Percentiles rank a stretch among this genome's conserved stretches.
Conservation (phyloP, 2,888 invertebrate species). For the Aromia moschata region DNA sequence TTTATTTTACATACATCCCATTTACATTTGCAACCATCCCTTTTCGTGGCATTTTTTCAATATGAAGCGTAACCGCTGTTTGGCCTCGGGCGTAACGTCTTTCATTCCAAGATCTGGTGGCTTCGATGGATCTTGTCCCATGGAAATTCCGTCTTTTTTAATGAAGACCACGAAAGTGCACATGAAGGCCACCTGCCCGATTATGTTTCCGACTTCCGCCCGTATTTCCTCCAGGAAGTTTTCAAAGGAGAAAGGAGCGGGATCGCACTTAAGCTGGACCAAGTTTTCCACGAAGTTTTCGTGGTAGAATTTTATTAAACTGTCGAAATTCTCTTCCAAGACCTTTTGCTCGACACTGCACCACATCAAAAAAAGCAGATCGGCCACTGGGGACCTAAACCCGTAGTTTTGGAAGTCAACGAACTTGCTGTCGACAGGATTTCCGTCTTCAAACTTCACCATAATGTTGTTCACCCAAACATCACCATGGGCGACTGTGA, state of each 20-base stretch:
- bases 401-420: constrained; percentile 68
- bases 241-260: not conserved
- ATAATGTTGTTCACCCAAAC: constrained; percentile 71
- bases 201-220: not conserved
- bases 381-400: constrained; percentile 62
- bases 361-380: constrained; percentile 9
- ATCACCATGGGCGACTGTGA: constrained; percentile 66
- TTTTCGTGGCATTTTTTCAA: not conserved
- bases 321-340: constrained; percentile 4
- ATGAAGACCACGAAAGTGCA: constrained; percentile 6
- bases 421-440: constrained; percentile 58
- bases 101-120: constrained; percentile 11
- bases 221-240: constrained; percentile 1
- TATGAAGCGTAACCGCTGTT: not conserved
- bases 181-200: constrained; percentile 1
- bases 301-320: constrained; percentile 2
- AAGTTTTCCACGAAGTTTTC: not conserved
- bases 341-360: constrained; percentile 1
- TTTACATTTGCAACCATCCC: constrained; percentile 8
- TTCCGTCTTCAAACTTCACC: constrained; percentile 58
- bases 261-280: not conserved
- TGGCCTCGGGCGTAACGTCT: constrained; percentile 8
- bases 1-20: not conserved
- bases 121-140: not conserved
- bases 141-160: not conserved